A percentile compares a stretch with the other conserved stretches of the same genome.
Evolutionary conservation across 2,797 vertebrate species (phyloP).

Genomic region (Lepilemur ruficaudatus): DNA sequence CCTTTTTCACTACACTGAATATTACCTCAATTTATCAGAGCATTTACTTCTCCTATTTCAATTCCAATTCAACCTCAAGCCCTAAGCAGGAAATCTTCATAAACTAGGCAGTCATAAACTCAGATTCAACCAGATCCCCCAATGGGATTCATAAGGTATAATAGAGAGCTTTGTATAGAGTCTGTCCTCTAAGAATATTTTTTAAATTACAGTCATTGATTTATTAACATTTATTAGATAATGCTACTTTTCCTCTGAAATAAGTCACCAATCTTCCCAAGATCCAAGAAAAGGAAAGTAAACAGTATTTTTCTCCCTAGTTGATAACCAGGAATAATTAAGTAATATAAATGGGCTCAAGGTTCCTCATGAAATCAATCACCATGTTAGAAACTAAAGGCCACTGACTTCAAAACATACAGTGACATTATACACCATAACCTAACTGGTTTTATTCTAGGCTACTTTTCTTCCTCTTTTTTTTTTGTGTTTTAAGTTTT

Average conservation of each 20-base stretch:
- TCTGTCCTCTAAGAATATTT: neutral
- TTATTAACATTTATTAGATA: slow-evolving; percentile 39
- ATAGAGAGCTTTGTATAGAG: neutral
- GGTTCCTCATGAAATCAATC: neutral
- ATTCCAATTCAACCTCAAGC: neutral
- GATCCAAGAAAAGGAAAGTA: neutral
- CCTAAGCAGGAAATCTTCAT: neutral
- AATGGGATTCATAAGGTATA: neutral
- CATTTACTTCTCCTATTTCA: slow-evolving; percentile 37
- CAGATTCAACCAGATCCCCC: neutral
- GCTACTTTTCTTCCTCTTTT: neutral
- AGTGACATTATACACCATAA: neutral
- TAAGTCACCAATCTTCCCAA: neutral
- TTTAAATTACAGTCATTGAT: neutral
- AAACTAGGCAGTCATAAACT: neutral
- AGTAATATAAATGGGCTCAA: neutral
- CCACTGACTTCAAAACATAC: neutral
- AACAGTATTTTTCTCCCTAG: neutral
- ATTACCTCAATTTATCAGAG: neutral
- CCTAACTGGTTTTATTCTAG: neutral
- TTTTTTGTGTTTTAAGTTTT: neutral
- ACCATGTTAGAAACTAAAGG: neutral
- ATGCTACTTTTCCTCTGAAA: neutral
- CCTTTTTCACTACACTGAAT: neutral
- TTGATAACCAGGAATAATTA: neutral